These are phyloP conservation scores for Caenorhabditis becei DNA, from an alignment of 2,888 invertebrate genomes.

Conservation along the genomic window DNA sequence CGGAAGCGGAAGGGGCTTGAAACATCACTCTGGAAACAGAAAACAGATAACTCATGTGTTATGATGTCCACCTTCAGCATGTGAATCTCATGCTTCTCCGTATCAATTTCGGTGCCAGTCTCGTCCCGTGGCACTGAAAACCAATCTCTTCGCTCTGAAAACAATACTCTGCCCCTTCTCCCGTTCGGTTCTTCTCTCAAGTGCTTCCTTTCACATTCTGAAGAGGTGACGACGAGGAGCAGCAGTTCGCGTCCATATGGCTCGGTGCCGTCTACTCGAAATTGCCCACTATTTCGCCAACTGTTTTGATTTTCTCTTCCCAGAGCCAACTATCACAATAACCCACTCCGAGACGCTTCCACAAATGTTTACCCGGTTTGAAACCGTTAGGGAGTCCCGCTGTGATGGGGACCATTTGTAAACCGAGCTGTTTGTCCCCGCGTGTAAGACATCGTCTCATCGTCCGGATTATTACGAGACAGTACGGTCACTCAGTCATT, in stretches of 20 bases:
- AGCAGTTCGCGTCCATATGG: constrained; percentile 45
- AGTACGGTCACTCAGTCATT: constrained; percentile 2
- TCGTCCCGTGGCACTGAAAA: constrained; percentile 15
- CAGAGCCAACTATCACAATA: constrained; percentile 42
- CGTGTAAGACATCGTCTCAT: constrained; percentile 16
- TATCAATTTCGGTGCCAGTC: constrained; percentile 19
- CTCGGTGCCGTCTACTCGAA: constrained; percentile 43
- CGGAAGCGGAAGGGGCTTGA: not conserved
- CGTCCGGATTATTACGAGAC: constrained; percentile 38
- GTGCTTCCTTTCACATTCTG: constrained; percentile 57
- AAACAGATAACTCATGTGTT: too few relatives aligned
- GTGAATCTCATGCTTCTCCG: too few relatives aligned
- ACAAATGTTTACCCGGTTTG: constrained; percentile 50
- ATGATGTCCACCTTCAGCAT: too few relatives aligned
- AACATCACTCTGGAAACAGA: too few relatives aligned
- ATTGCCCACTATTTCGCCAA: constrained; percentile 62
- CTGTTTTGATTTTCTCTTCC: constrained; percentile 49
- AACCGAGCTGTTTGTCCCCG: constrained; percentile 38
- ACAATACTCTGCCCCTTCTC: constrained; percentile 25
- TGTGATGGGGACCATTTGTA: constrained; percentile 18
- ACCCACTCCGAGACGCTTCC: constrained; percentile 29
- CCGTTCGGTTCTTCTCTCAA: constrained; percentile 29
- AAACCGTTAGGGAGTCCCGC: constrained; percentile 1
- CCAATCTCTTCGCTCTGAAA: constrained; percentile 34
- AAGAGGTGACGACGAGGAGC: constrained; percentile 40